Conservation (phyloP, 2,888 invertebrate genomes). For the Chesias legatella region DNA sequence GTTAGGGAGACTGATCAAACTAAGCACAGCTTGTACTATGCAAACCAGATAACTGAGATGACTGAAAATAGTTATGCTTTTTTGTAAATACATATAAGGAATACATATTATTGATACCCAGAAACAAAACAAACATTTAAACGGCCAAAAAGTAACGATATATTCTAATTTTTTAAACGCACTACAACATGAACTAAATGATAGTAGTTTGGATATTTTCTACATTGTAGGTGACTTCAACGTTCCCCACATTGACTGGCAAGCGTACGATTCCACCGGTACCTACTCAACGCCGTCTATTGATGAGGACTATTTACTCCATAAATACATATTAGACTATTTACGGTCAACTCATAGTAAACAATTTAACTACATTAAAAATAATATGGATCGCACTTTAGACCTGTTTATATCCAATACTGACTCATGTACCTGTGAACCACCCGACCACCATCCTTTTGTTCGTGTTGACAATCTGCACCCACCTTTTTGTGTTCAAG, state of each 20-base stretch:
- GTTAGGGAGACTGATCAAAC: no score
- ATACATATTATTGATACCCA: no score
- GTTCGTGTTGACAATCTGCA: no score
- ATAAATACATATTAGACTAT: background rate
- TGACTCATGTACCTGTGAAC: no score
- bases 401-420: constrained; percentile 2
- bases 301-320: background rate
- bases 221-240: constrained; percentile 5
- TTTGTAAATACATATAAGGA: no score
- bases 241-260: background rate
- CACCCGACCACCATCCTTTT: background rate
- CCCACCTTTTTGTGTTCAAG: background rate
- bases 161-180: background rate
- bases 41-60: no score
- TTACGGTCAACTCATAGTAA: background rate
- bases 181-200: background rate
- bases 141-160: background rate
- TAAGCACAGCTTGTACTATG: no score
- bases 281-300: background rate
- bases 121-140: no score
- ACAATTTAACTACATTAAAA: constrained; percentile 2
- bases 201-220: background rate
- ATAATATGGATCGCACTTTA: background rate
- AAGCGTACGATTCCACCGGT: background rate
- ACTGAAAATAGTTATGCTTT: no score